Evolutionary conservation across 2,888 invertebrate species (phyloP), one percentile per base, ranked within the genome.

Genomic region (Polylopha cassiicola): DNA sequence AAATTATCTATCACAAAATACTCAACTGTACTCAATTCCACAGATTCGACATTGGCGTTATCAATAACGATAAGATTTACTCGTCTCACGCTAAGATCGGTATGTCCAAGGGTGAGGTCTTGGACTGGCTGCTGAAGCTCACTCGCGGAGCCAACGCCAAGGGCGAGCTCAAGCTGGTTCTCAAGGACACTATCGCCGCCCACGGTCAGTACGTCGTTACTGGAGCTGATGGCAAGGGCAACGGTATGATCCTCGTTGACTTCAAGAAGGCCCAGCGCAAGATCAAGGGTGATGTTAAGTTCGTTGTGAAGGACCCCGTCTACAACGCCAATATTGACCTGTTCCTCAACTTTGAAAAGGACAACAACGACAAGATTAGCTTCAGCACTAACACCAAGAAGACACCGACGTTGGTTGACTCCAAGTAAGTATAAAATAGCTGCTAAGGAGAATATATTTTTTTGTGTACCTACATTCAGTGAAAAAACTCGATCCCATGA

Each of bases 311-410:
- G 32, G 86, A 89, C 0, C 89, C 90, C 0, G 86, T 86, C 1
- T 91, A 88, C 65, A 87, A 89, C 44, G 81, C 89, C 0, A 88
- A 89, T 28, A 55, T 90, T 0, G 91, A 89, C 27, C 33, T 95
- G 2, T 89, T 84, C 51, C 89, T 92, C 16, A 89, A 93, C 64
- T 91, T 87, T 44, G 90, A 90, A 31, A 91, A 91, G 58, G 90
- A 92, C 60, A 90, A 90, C 24, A 88, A 78, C 24, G 91, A 92
- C 54, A 91, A 91, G 53, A 52, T 94, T 2, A 87, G 88, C 41
- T 53, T 93, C 21, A 87, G 88, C 17, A 92, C 93, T 0, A 86
- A 88, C 46, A 89, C 88, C 37, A 88, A 87, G 46, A 48, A 86
- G 0, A 87, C 75, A 17, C 79, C 78, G 3, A 75, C 77, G 4